Conservation (phyloP, 2,888 invertebrate genomes). For the Acrobeloides nanus region DNA sequence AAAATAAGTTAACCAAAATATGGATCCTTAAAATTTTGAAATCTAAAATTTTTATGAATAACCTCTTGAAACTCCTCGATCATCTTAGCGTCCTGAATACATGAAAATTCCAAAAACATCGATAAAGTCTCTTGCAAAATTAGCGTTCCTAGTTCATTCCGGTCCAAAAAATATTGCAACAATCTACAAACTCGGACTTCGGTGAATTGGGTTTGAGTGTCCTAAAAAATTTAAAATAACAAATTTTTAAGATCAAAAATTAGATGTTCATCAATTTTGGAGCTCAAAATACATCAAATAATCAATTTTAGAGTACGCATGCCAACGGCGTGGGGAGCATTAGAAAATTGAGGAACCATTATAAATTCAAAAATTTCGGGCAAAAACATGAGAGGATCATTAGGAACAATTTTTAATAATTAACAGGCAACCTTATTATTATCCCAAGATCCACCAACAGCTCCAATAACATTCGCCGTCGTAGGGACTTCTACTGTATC, state of each 20-base stretch:
- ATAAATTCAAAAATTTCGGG: too few relatives aligned
- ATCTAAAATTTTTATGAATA: constrained; percentile 5
- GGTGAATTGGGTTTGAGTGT: constrained; percentile 45
- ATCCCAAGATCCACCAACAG: constrained; percentile 19
- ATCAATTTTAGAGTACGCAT: constrained; percentile 5
- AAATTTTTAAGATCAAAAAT: constrained; percentile 5
- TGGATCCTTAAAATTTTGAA: neutral
- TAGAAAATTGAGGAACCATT: neutral
- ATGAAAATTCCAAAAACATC: constrained; percentile 65
- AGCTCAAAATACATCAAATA: neutral
- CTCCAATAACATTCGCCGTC: constrained; percentile 1
- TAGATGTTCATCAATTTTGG: too few relatives aligned
- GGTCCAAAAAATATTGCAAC: constrained; percentile 74
- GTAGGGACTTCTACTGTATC: constrained; percentile 40
- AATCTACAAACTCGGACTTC: constrained; percentile 64
- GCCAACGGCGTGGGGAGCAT: constrained; percentile 3
- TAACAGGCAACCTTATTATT: constrained; percentile 1
- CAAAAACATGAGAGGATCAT: neutral
- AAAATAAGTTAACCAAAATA: constrained; percentile 1
- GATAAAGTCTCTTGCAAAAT: constrained; percentile 71
- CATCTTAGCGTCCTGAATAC: constrained; percentile 16
- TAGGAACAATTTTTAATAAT: neutral
- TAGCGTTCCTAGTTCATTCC: constrained; percentile 74
- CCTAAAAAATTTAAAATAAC: constrained; percentile 8
- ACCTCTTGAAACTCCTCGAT: constrained; percentile 16